Evolutionary conservation across 2,888 invertebrate species (phyloP).

Genomic region (Lepidocyrtinus sp.): DNA sequence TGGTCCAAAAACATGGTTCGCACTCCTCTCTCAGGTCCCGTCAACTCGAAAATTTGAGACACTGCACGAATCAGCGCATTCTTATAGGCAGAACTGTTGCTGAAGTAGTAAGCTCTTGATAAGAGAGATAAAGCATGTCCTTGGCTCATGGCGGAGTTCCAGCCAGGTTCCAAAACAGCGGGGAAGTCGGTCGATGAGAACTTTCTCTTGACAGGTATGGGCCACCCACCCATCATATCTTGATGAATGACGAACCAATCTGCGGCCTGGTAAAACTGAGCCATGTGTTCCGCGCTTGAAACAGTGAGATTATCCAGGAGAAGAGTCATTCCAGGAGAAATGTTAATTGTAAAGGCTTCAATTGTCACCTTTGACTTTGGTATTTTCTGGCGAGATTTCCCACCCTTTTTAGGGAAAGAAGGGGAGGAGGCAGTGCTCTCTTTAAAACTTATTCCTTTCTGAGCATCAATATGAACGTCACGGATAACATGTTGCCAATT

Average conservation of each 20-base stretch:
- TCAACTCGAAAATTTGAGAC: slow-evolving; percentile 83
- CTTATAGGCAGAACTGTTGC: slow-evolving; percentile 80
- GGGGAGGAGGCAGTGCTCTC: slow-evolving; percentile 2
- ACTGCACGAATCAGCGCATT: slow-evolving; percentile 86
- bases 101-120: slow-evolving; percentile 89
- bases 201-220: slow-evolving; percentile 87
- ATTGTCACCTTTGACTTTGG: slow-evolving; percentile 64
- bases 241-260: slow-evolving; percentile 93
- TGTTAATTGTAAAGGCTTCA: slow-evolving; percentile 56
- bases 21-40: slow-evolving; percentile 82
- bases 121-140: slow-evolving; percentile 97
- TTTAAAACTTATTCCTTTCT: slow-evolving; percentile 81
- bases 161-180: slow-evolving; percentile 86
- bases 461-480: slow-evolving; percentile 90
- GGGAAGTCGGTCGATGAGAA: slow-evolving; percentile 81
- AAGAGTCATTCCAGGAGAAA: slow-evolving; percentile 49
- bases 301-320: slow-evolving; percentile 83
- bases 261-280: slow-evolving; percentile 92
- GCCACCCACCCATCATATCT: slow-evolving; percentile 92
- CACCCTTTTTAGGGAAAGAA: slow-evolving; percentile 11
- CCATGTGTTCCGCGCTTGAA: slow-evolving; percentile 87
- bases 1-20: slow-evolving; percentile 88
- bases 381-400: slow-evolving; percentile 57
- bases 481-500: slow-evolving; percentile 86
- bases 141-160: slow-evolving; percentile 99